Evolutionary conservation across 2,113 vertebrate genomes (phyloP), one percentile per base, ranked within the genome.

Genomic region (Noturus placidus): DNA sequence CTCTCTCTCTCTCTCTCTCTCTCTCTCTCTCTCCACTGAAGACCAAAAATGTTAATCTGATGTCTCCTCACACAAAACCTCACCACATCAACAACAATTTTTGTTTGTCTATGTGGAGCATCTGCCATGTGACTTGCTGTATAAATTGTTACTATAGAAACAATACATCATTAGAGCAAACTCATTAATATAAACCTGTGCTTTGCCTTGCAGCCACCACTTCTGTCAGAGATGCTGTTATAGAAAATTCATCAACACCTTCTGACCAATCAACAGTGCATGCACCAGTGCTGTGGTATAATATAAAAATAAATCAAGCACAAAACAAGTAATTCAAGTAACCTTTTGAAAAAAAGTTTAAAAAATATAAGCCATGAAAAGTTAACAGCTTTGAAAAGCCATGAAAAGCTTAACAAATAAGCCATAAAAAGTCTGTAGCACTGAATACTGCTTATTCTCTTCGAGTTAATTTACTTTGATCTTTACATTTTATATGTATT

Each of bases 281-380:
- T 27, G 33, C 79, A 38, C 56, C 79, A 82, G 56, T 82, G 79
- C 33, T 82, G 79, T 59, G 56, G 33, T 35, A 81, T 50, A 84
- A 59, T 91, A 91, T 92, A 89, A 89, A 94, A 91, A 93, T 90
- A 91, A 93, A 93, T 92, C 88, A 92, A 94, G 93, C 93, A 95
- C 90, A 96, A 97, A 96, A 97, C 98, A 95, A 96, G 96, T 96
- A 97, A 96, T 99, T 98, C 97, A 99, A 99, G 97, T 98, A 97
- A 97, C 96, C 61, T 70, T 85, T 67, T 52, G 57, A 74, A 78
- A 69, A 94, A 0, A 93, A 50, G 27, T 87, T n/a, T n/a, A n/a
- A n/a, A 92, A 94, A 91, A 93, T 52, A 63, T 87, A 92, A 94
- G 91, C 91, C 88, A 91, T 91, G 86, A 90, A 91, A 61, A 83